These are phyloP conservation scores for Falcunculus frontatus DNA, from an alignment of 2,113 vertebrate species.

Conservation along the genomic window DNA sequence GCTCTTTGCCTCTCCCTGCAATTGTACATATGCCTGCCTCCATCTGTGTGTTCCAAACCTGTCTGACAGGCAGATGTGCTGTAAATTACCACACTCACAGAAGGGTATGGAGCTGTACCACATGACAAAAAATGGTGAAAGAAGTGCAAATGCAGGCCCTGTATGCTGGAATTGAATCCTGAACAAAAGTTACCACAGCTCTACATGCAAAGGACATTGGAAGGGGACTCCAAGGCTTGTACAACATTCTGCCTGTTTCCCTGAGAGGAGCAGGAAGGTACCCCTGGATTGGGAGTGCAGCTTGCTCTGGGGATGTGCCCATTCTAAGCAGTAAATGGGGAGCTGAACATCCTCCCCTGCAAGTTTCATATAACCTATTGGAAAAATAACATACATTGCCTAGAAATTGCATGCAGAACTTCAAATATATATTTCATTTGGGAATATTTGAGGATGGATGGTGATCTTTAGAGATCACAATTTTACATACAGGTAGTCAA, in stretches of 20 bases:
- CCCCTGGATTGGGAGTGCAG: rapidly evolving
- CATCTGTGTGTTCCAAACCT: background rate
- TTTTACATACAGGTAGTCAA: background rate
- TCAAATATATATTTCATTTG: background rate
- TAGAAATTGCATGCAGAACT: background rate
- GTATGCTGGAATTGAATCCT: background rate
- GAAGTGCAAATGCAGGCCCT: background rate
- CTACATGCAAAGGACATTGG: background rate
- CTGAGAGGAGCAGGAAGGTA: background rate
- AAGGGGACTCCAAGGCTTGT: background rate
- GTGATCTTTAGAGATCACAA: background rate
- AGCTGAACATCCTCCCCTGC: background rate
- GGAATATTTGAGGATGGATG: background rate
- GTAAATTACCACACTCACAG: background rate
- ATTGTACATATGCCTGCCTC: rapidly evolving
- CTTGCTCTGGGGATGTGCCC: too few species aligned
- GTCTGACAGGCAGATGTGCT: rapidly evolving
- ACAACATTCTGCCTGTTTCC: background rate
- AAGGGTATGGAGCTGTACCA: background rate
- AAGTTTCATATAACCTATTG: background rate
- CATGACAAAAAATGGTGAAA: background rate
- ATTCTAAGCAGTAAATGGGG: background rate
- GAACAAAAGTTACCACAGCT: rapidly evolving
- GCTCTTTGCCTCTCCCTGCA: background rate
- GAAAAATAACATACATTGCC: background rate